Percentiles rank a stretch among this genome's conserved stretches.
phyloP scores from a whole-genome alignment of 2,888 invertebrate species.

The Notocelia uddmanniana region DNA sequence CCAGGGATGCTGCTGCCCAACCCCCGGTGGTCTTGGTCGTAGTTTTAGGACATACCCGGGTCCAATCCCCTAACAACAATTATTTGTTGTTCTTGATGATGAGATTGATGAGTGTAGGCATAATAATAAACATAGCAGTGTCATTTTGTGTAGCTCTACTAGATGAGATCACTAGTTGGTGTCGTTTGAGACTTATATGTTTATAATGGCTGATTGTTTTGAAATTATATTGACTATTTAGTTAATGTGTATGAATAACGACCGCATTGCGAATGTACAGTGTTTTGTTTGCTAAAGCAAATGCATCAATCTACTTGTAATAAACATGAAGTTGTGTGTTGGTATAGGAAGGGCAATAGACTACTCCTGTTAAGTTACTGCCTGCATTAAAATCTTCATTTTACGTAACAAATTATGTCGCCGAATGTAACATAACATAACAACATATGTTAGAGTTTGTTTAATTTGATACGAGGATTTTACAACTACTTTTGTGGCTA shows the following conservation, averaged over 20 bases:
- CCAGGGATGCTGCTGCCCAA: too few relatives aligned
- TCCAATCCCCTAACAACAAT: background rate
- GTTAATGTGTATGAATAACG: conserved; percentile 1
- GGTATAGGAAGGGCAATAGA: too few relatives aligned
- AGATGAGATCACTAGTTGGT: conserved; percentile 20
- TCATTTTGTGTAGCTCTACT: conserved; percentile 13
- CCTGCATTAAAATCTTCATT: too few relatives aligned
- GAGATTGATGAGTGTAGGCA: background rate
- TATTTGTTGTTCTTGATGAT: background rate
- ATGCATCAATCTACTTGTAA: background rate
- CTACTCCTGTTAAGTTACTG: too few relatives aligned
- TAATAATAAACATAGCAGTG: conserved; percentile 20
- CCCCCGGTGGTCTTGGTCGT: too few relatives aligned
- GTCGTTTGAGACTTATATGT: conserved; percentile 19
- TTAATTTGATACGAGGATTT: too few relatives aligned
- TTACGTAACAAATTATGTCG: too few relatives aligned
- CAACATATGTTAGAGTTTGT: too few relatives aligned
- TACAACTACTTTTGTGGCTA: too few relatives aligned
- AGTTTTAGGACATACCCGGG: too few relatives aligned
- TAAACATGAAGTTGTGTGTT: too few relatives aligned
- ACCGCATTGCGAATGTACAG: conserved; percentile 14
- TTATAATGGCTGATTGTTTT: conserved; percentile 26
- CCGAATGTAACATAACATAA: too few relatives aligned
- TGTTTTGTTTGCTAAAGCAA: background rate
- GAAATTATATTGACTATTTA: conserved; percentile 9